phyloP scores from a whole-genome alignment of 53 echinoderm and acorn worm species.

The Holothuria scabra region DNA sequence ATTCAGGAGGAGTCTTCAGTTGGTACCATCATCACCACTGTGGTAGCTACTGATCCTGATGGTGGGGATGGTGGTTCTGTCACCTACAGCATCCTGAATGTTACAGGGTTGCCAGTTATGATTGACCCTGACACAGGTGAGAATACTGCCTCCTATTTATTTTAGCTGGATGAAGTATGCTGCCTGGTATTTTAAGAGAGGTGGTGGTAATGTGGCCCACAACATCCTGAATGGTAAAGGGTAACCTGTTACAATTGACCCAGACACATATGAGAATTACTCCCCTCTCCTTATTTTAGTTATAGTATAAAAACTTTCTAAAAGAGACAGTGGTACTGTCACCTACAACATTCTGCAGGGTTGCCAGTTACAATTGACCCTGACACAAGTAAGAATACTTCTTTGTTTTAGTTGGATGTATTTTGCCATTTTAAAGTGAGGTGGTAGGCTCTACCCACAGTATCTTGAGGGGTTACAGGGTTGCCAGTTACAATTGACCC shows the following conservation, averaged over 20 bases:
- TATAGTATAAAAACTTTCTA: conserved; percentile 72
- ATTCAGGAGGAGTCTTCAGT: conserved; percentile 76
- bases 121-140: conserved; percentile 71
- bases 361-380: no score
- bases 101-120: conserved; percentile 28
- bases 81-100: conserved; percentile 58
- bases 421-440: no score
- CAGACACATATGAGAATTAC: conserved; percentile 58
- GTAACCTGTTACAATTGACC: conserved; percentile 53
- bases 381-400: no score
- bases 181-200: conserved; percentile 69
- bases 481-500: no score
- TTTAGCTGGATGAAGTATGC: background rate
- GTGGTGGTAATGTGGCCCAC: conserved; percentile 70
- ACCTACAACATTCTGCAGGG: no score
- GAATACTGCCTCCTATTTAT: background rate
- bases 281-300: no score
- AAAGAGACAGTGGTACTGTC: conserved; percentile 69
- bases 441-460: no score
- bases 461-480: no score
- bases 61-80: conserved; percentile 68
- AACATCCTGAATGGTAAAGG: conserved; percentile 27
- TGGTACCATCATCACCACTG: conserved; percentile 75
- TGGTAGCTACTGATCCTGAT: conserved; percentile 83
- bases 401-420: no score